Evolutionary conservation across 2,797 vertebrate species (phyloP).

Genomic region (Podarcis siculus): DNA sequence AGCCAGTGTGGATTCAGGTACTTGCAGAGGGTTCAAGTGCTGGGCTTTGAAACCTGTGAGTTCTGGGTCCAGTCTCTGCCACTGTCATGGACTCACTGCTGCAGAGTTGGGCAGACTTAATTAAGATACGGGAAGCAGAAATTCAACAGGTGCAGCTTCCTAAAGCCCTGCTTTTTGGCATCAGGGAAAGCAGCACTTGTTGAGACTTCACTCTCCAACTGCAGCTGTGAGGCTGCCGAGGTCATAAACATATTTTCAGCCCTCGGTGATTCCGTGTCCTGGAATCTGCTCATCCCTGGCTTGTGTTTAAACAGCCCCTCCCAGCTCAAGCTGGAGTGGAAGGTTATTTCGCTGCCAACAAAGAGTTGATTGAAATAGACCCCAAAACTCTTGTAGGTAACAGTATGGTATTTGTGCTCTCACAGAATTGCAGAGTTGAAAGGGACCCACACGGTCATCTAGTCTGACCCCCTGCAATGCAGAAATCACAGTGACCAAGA

Average conservation of each 20-base stretch:
- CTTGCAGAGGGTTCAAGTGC: accelerated
- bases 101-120: neutral
- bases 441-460: no score
- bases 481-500: no score
- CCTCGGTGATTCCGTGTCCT: neutral
- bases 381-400: neutral
- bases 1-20: constrained; percentile 97
- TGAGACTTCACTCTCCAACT: neutral
- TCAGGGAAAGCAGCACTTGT: neutral
- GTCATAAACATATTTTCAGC: neutral
- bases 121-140: neutral
- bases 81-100: accelerated
- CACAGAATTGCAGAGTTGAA: neutral
- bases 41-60: neutral
- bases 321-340: neutral
- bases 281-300: neutral
- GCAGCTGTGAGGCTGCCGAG: neutral
- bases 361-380: neutral
- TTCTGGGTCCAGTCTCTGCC: no score
- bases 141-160: neutral
- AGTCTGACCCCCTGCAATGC: no score
- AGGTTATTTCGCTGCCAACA: neutral
- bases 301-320: neutral
- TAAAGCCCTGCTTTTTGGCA: neutral
- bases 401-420: neutral